Percentiles rank a stretch among this genome's conserved stretches.
Evolutionary conservation across 2,888 invertebrate species (phyloP).

Genomic region (Zeuzera pyrina): DNA sequence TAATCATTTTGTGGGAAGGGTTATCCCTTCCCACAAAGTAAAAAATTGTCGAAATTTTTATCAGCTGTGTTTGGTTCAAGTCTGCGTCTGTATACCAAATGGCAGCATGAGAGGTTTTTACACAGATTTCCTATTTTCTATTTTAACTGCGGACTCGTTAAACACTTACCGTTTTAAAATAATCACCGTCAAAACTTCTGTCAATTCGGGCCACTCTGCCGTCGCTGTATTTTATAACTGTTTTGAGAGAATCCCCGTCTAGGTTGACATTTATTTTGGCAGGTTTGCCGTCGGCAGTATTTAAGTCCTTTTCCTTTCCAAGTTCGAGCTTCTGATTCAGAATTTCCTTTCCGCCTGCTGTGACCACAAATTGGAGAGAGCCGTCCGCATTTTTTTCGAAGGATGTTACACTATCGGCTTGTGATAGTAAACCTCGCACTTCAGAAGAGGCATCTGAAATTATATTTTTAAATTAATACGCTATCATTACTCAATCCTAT

Average conservation of each 20-base stretch:
- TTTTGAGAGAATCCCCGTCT: conserved; percentile 11
- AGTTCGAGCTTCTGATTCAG: conserved; percentile 10
- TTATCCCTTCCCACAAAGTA: too few relatives aligned
- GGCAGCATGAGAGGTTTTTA: too few relatives aligned
- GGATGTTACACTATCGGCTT: conserved; percentile 6
- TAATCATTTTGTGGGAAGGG: too few relatives aligned
- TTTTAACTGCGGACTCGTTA: too few relatives aligned
- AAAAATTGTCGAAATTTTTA: too few relatives aligned
- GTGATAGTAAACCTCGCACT: too few relatives aligned
- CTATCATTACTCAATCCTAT: too few relatives aligned
- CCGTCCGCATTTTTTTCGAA: conserved; percentile 15
- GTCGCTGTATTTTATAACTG: conserved; percentile 6
- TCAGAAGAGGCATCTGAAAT: too few relatives aligned
- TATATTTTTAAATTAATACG: too few relatives aligned
- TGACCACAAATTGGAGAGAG: conserved; percentile 10
- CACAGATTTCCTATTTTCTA: too few relatives aligned
- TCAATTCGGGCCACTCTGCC: conserved; percentile 9
- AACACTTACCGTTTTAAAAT: conserved; percentile 14
- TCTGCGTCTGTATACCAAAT: too few relatives aligned
- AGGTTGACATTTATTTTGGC: conserved; percentile 9
- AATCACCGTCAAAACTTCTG: conserved; percentile 10
- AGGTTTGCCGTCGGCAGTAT: conserved; percentile 9
- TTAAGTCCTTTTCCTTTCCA: conserved; percentile 10
- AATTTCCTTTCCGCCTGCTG: conserved; percentile 2
- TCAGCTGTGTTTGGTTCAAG: too few relatives aligned